These are phyloP conservation scores for Anas platyrhynchos DNA, from an alignment of 2,113 vertebrate genomes.

Conservation along the genomic window DNA sequence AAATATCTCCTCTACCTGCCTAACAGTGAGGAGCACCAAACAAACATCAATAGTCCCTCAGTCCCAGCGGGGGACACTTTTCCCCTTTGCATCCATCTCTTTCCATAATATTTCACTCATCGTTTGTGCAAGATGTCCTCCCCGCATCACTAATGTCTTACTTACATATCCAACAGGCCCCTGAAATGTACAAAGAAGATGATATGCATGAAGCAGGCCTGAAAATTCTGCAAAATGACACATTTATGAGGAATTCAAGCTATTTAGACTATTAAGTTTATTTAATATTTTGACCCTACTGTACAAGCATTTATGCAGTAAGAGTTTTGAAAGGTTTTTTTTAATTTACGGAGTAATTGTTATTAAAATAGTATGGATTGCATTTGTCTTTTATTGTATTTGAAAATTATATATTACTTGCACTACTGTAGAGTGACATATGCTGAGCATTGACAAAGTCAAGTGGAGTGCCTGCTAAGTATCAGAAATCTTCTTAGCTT, in stretches of 20 bases:
- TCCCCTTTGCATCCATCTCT: neutral
- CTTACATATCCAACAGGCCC: neutral
- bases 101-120: neutral
- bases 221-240: neutral
- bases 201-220: neutral
- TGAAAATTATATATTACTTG: neutral
- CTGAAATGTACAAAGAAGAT: neutral
- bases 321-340: neutral
- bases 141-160: neutral
- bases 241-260: neutral
- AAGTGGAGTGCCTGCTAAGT: neutral
- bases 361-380: neutral
- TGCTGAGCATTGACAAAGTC: neutral
- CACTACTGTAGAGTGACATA: neutral
- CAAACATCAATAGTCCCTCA: neutral
- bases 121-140: neutral
- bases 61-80: neutral
- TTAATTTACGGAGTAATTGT: neutral
- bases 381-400: neutral
- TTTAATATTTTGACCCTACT: neutral
- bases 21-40: neutral
- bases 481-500: neutral
- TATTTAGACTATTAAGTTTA: neutral
- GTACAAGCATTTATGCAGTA: neutral
- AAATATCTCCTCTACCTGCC: neutral